Evolutionary conservation across 2,888 invertebrate species (phyloP).

Genomic region (Tinea trinotella): DNA sequence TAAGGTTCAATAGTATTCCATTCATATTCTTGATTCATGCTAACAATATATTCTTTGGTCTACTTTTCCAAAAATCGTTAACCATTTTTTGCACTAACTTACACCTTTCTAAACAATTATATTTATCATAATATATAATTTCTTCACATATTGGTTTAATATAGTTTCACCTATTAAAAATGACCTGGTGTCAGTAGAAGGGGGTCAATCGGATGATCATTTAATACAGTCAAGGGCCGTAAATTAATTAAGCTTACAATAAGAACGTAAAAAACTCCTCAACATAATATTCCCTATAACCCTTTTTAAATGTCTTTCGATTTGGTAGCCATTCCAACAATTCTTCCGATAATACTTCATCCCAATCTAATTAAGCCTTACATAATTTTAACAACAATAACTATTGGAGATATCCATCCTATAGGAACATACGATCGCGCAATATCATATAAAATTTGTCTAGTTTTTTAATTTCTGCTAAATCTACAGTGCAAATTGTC

Average conservation of each 20-base stretch:
- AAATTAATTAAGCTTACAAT: no score
- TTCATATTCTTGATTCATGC: no score
- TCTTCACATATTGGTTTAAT: no score
- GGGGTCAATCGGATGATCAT: no score
- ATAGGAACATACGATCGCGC: slow-evolving; percentile 28
- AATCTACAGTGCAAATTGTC: slow-evolving; percentile 24
- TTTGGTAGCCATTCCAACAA: slow-evolving; percentile 23
- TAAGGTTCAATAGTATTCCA: no score
- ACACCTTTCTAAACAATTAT: no score
- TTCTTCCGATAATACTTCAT: slow-evolving; percentile 21
- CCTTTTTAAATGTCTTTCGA: slow-evolving; percentile 15
- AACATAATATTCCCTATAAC: slow-evolving; percentile 23
- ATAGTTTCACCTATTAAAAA: slow-evolving; percentile 24
- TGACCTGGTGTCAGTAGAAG: slow-evolving; percentile 24
- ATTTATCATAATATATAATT: no score
- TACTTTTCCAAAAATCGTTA: no score
- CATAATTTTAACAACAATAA: slow-evolving; percentile 25
- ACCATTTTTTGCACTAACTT: no score
- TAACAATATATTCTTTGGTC: no score
- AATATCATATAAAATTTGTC: slow-evolving; percentile 26
- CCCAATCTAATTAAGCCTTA: slow-evolving; percentile 23
- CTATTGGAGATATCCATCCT: slow-evolving; percentile 28
- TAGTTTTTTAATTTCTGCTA: slow-evolving; percentile 19
- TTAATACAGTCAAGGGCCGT: no score
- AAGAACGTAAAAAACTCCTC: no score